Evolutionary conservation across 2,888 invertebrate species (phyloP), one percentile per base, ranked within the genome.

Genomic region (Andrena bicolor): DNA sequence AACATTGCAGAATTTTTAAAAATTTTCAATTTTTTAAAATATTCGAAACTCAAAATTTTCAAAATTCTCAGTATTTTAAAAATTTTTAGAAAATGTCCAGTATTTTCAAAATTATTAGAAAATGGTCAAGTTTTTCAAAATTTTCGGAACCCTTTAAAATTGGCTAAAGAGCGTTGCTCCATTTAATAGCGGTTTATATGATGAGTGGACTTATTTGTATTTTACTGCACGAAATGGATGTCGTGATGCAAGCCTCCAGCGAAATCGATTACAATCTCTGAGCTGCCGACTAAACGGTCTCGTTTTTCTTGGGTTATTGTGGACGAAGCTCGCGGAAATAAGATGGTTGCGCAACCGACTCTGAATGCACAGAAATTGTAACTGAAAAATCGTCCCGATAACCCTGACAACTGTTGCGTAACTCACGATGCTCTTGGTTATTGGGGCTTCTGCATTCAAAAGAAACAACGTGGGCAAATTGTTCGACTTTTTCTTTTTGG

Each of bases 111-210:
- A 8, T 51, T 51, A 20, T 20, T 20, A 20, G 16, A 3, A 51
- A 51, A 20, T 51, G 6, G 0, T 8, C 2, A n/a, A 8, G 8
- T 51, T 20, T 20, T 8, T 7, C 51, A 20, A 7, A 51, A 20
- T 51, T 20, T 51, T 20, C 51, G 3, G 2, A 20, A 41, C 41
- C 3, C 7, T 6, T 1, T 51, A n/a, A 20, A n/a, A 76, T 48
- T 30, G 49, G 58, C n/a, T 56, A 61, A 30, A 51, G 51, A 63
- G 41, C 68, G 69, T 69, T 58, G 32, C 41, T 66, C 76, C 10
- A 26, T 51, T 49, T 16, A 56, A 23, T 23, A 1, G 23, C 56
- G 16, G 7, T n/a, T 60, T 70, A 78, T 60, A 41, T n/a, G n/a
- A 30, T 7, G 49, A 70, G 32, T 63, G 35, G 10, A 56, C 23